Conservation (phyloP, 2,113 vertebrate genomes). For the Hydrolagus affinis region DNA sequence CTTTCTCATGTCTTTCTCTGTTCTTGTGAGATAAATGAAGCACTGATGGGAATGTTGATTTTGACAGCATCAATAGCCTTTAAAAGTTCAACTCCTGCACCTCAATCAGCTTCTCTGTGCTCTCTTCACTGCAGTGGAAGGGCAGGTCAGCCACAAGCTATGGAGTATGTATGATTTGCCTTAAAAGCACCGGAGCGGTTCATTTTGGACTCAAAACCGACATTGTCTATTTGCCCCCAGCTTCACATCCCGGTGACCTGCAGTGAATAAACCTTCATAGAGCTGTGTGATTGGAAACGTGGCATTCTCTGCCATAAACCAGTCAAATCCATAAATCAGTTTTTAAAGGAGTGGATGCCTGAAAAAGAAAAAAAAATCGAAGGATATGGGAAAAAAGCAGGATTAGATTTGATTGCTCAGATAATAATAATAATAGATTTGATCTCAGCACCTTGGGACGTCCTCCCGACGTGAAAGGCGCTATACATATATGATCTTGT, state of each 20-base stretch:
- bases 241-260: background rate
- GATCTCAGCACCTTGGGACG: no score
- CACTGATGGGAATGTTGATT: background rate
- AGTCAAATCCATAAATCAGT: no score
- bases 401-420: no score
- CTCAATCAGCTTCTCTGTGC: background rate
- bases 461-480: no score
- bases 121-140: background rate
- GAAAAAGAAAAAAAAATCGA: no score
- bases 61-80: background rate
- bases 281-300: background rate
- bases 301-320: background rate
- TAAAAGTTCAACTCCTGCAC: background rate
- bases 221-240: background rate
- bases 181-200: no score
- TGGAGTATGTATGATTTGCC: background rate
- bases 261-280: background rate
- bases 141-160: no score
- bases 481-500: no score
- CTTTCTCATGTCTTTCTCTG: background rate
- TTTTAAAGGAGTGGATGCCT: no score
- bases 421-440: no score
- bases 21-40: no score
- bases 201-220: background rate
- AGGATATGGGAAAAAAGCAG: no score